These are phyloP conservation scores for Andrena hattorfiana DNA, from an alignment of 2,888 invertebrate genomes.

Conservation along the genomic window DNA sequence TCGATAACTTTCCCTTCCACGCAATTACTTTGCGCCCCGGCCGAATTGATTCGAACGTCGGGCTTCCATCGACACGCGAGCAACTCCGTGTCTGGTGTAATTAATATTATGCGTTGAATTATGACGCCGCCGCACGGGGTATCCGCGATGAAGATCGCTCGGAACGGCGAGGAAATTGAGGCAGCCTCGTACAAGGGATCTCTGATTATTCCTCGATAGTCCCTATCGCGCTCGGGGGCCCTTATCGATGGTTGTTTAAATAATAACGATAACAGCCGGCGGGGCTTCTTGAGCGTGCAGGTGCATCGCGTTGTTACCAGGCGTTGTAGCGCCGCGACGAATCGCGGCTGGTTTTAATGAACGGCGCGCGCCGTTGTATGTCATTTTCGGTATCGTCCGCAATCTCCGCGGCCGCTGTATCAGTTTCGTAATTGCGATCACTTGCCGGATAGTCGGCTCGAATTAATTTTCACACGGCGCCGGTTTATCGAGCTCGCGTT, in stretches of 20 bases:
- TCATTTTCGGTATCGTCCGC: slow-evolving; percentile 33
- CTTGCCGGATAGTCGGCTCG: slow-evolving; percentile 43
- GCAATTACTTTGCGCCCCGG: slow-evolving; percentile 21
- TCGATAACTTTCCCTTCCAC: neutral
- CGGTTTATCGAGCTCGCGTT: slow-evolving; percentile 67
- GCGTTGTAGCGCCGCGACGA: neutral
- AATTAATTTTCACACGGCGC: slow-evolving; percentile 63
- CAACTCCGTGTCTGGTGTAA: slow-evolving; percentile 17
- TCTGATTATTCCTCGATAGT: slow-evolving; percentile 11
- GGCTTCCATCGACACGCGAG: slow-evolving; percentile 35
- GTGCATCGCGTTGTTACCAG: neutral
- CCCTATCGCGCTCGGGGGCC: slow-evolving; percentile 5
- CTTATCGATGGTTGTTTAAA: slow-evolving; percentile 31
- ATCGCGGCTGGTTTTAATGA: slow-evolving; percentile 17
- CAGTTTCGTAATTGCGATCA: slow-evolving; percentile 59
- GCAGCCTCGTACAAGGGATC: neutral
- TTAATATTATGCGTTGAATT: slow-evolving; percentile 48
- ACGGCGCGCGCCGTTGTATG: neutral
- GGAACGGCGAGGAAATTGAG: neutral
- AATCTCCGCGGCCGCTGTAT: slow-evolving; percentile 29
- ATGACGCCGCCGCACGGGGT: slow-evolving; percentile 12
- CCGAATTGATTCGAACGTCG: slow-evolving; percentile 26
- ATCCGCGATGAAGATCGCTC: slow-evolving; percentile 1
- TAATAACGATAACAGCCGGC: slow-evolving; percentile 33
- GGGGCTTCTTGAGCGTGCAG: neutral